Percentiles rank a stretch among this genome's conserved stretches.
Conservation (phyloP, 2,113 vertebrate genomes). For the Dasypus novemcinctus region DNA sequence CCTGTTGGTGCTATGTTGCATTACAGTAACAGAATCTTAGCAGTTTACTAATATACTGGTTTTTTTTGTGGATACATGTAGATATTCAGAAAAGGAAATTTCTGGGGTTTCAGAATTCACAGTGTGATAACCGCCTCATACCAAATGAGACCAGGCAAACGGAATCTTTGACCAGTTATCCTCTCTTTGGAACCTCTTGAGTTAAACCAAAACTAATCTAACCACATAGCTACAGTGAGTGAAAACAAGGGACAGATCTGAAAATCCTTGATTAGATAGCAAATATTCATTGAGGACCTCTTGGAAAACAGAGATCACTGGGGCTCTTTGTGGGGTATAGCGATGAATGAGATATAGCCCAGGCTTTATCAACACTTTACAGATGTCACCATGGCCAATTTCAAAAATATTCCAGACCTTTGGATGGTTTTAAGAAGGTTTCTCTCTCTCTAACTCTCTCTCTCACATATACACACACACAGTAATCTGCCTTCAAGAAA, state of each 20-base stretch:
- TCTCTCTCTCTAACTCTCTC: too few relatives aligned
- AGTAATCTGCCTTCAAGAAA: not conserved
- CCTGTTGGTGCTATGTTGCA: not conserved
- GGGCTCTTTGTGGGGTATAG: not conserved
- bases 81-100: not conserved
- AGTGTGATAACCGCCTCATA: conserved; percentile 14
- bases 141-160: conserved; percentile 1
- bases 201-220: conserved; percentile 50
- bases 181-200: conserved; percentile 41
- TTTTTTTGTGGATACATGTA: not conserved
- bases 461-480: not conserved
- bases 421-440: not conserved
- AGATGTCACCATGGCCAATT: not conserved
- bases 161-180: conserved; percentile 28
- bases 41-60: not conserved
- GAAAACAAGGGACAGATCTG: conserved; percentile 7
- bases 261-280: conserved; percentile 9
- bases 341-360: not conserved
- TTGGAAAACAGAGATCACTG: not conserved
- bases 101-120: conserved; percentile 32
- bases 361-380: not conserved
- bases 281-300: not conserved
- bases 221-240: not conserved
- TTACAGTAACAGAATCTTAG: not conserved
- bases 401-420: not conserved